A percentile compares a stretch with the other conserved stretches of the same genome.
These are phyloP conservation scores for Clarias laeviceps DNA, from an alignment of 2,797 vertebrate genomes.

Conservation along the genomic window DNA sequence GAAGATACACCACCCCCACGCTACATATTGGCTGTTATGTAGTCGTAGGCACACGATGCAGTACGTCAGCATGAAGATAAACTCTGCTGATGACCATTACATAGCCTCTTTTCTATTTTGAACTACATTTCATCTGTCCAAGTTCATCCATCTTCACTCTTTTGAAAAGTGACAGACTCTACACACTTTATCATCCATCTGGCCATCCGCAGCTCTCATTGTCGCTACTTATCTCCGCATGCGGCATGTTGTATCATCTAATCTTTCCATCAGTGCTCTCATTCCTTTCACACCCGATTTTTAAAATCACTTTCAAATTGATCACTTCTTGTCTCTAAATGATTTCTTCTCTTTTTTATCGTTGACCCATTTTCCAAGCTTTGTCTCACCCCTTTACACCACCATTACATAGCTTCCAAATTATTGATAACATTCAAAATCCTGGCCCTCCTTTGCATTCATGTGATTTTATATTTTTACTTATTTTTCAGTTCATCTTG, in stretches of 20 bases:
- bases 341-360: neutral
- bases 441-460: neutral
- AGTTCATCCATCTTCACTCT: conserved; percentile 29
- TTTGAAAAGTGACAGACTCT: conserved; percentile 37
- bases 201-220: conserved; percentile 19
- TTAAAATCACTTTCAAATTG: conserved; percentile 6
- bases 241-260: conserved; percentile 16
- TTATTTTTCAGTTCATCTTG: conserved; percentile 54
- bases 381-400: conserved; percentile 17
- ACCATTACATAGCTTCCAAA: neutral
- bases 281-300: neutral
- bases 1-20: conserved; percentile 3
- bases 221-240: conserved; percentile 19
- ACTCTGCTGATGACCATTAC: conserved; percentile 19
- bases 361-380: neutral
- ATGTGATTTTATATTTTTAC: conserved; percentile 29
- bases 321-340: conserved; percentile 26
- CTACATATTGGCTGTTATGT: conserved; percentile 20
- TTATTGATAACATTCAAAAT: conserved; percentile 1
- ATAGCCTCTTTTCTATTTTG: conserved; percentile 32
- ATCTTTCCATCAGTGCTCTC: conserved; percentile 27
- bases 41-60: conserved; percentile 10
- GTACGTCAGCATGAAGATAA: conserved; percentile 25
- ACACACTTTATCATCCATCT: conserved; percentile 24
- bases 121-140: conserved; percentile 19